These are phyloP conservation scores for Asobara japonica DNA, from an alignment of 1,140 invertebrate genomes.

Conservation along the genomic window DNA sequence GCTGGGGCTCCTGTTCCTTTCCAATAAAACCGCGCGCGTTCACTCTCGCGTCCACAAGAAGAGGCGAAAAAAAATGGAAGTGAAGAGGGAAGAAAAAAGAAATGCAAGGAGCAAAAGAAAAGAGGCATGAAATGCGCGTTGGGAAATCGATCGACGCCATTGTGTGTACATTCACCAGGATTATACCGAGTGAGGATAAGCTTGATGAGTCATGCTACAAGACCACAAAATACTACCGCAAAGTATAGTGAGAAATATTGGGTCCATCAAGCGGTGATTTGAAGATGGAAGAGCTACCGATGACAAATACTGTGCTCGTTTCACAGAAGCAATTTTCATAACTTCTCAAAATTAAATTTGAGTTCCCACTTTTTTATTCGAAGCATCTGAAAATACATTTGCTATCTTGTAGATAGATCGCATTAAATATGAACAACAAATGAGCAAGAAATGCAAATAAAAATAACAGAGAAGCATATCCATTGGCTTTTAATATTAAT, in stretches of 20 bases:
- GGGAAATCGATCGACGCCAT: conserved; percentile 46
- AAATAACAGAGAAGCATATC: conserved; percentile 7
- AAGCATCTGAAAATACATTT: no score
- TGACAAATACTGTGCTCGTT: no score
- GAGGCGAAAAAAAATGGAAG: conserved; percentile 17
- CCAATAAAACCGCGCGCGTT: conserved; percentile 52
- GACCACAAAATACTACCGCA: conserved; percentile 19
- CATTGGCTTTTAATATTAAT: conserved; percentile 25
- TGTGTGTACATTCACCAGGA: conserved; percentile 32
- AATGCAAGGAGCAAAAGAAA: conserved; percentile 34
- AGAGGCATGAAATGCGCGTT: conserved; percentile 42
- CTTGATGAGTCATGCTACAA: conserved; percentile 24
- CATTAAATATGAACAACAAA: conserved; percentile 24
- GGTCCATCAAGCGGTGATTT: no score
- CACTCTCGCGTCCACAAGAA: conserved; percentile 31
- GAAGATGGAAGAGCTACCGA: no score
- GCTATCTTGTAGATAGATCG: no score
- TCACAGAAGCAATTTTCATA: no score
- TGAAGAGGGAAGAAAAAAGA: conserved; percentile 35
- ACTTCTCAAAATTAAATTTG: no score
- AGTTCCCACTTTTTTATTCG: no score
- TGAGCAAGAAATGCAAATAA: not conserved
- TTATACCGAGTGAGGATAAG: conserved; percentile 32
- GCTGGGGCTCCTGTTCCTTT: conserved; percentile 46
- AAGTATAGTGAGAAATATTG: no score